Evolutionary conservation across 2,888 invertebrate genomes (phyloP), one percentile per base, ranked within the genome.

Genomic region (Lycophotia porphyrea): DNA sequence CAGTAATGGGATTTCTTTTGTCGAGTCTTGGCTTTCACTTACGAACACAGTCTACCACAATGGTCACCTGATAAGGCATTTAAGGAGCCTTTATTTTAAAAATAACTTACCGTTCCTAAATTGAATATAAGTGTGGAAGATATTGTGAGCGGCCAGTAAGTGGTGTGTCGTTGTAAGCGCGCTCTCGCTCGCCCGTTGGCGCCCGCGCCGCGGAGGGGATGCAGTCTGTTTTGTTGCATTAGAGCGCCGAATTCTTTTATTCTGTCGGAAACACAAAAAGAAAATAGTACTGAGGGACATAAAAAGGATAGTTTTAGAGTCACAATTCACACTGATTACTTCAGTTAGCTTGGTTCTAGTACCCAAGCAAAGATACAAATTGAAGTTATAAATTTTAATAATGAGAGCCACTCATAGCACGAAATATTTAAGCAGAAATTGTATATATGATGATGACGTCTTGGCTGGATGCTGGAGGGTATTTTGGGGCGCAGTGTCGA

Each of bases 121-220:
- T 98, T 99, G 89, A 98, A 99, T 91, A 99, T 97, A 47, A 99
- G 97, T 0, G 99, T 99, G 7, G 98, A 98, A 36, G 98, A 98
- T 82, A 99, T 98, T 0, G 99, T 99, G 83, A 99, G 97, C 0
- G 99, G 98, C 97, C 98, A 98, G 93, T 98, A 99, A 73, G 98
- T 97, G 0, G 99, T 98, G 88, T 98, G 98, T 42, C 98, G 96
- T 84, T 98, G 97, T 18, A 99, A 92, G 64, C 98, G 97, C 0
- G 97, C 96, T 68, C 98, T 97, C 86, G 98, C 97, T 86, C 97
- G 97, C 11, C 97, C 97, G 39, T 98, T 96, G 0, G 97, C 96
- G n/a, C 96, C 97, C 1, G 96, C 90, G 0, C 95, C 94, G 87
- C 98, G 97, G 0, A 98, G 91, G 0, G 99, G 99, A 8, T 97